A percentile compares a stretch with the other conserved stretches of the same genome.
These are phyloP conservation scores for Lanius ludovicianus DNA, from an alignment of 2,113 vertebrate genomes.

Conservation along the genomic window DNA sequence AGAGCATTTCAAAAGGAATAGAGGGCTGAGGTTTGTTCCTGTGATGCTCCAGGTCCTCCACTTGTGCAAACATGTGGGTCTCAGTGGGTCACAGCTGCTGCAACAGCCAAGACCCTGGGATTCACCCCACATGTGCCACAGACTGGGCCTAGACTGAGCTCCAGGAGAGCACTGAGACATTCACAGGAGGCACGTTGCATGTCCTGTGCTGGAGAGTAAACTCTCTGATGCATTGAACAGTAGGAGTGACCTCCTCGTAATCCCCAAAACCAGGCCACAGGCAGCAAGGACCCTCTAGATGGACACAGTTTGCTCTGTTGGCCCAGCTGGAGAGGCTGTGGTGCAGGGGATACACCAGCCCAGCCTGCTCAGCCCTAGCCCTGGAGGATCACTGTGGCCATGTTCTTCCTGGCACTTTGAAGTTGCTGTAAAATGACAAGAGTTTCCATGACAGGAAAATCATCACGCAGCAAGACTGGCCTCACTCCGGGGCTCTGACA, in stretches of 20 bases:
- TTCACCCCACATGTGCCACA: background rate
- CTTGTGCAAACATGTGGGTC: background rate
- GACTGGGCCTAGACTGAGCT: background rate
- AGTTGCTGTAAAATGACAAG: background rate
- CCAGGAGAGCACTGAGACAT: background rate
- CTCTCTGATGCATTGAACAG: background rate
- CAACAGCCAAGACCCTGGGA: background rate
- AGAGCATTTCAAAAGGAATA: background rate
- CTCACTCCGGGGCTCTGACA: background rate
- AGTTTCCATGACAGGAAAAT: background rate
- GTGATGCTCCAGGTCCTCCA: background rate
- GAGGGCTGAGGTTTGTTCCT: background rate
- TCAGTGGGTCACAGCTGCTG: background rate
- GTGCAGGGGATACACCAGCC: background rate
- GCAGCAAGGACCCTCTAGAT: background rate
- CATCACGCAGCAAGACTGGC: background rate
- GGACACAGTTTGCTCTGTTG: background rate
- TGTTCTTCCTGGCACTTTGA: background rate
- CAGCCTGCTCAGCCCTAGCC: background rate
- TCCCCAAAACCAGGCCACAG: background rate
- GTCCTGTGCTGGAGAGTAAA: background rate
- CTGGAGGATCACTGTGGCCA: background rate
- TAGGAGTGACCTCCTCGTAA: background rate
- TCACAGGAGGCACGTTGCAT: background rate
- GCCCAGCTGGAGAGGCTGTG: background rate